A percentile compares a stretch with the other conserved stretches of the same genome.
phyloP scores from a whole-genome alignment of 2,797 vertebrate genomes.

The Falco novaeseelandiae region DNA sequence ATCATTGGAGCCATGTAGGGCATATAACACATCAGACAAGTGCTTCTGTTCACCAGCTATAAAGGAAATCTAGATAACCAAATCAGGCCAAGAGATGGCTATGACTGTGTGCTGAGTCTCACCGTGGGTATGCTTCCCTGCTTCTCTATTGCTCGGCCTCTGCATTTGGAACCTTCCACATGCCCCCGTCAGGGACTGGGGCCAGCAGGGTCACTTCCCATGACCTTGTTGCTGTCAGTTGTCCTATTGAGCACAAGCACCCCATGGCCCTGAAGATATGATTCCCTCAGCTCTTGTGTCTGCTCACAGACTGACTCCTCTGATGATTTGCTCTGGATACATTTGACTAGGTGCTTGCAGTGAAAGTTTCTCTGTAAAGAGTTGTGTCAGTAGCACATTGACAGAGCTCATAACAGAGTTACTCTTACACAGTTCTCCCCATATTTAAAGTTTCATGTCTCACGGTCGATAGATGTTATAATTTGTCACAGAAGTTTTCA shows the following conservation, averaged over 20 bases:
- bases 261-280: background rate
- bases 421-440: background rate
- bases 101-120: background rate
- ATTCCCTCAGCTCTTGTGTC: background rate
- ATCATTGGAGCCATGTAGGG: background rate
- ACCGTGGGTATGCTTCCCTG: background rate
- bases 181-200: background rate
- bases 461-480: background rate
- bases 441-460: background rate
- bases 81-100: background rate
- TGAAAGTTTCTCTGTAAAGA: background rate
- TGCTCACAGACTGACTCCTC: background rate
- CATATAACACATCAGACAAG: rapidly evolving
- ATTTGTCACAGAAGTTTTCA: background rate
- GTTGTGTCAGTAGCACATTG: background rate
- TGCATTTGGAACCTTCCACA: background rate
- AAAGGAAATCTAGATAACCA: background rate
- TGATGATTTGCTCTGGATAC: background rate
- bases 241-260: background rate
- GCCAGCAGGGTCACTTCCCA: background rate
- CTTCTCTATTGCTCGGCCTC: background rate
- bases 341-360: background rate
- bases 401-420: background rate
- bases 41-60: background rate
- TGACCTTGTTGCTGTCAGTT: background rate